phyloP scores from a whole-genome alignment of 2,113 vertebrate genomes.

The Gopherus evgoodei region DNA sequence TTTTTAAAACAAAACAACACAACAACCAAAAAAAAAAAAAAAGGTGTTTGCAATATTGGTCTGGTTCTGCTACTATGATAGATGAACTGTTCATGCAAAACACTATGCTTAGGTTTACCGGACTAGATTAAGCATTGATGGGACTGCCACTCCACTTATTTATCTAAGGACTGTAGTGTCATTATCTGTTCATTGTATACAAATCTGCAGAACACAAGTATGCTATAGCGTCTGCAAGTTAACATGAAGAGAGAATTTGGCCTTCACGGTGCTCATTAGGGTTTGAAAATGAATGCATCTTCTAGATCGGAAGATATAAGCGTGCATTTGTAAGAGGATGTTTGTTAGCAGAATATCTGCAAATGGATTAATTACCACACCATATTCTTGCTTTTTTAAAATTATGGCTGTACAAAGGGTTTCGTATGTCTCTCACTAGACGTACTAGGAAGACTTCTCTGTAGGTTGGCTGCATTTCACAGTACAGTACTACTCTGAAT shows the following conservation, averaged over 20 bases:
- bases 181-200: background rate
- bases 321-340: background rate
- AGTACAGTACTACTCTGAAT: background rate
- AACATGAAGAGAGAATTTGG: background rate
- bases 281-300: background rate
- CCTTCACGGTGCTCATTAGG: background rate
- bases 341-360: background rate
- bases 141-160: background rate
- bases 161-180: background rate
- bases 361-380: background rate
- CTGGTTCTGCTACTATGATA: fast-evolving
- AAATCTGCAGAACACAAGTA: background rate
- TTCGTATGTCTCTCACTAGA: background rate
- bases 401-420: background rate
- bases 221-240: background rate
- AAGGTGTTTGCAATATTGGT: background rate
- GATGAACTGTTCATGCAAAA: background rate
- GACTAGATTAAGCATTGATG: background rate
- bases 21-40: background rate
- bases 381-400: background rate
- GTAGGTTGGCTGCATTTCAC: constrained; percentile 24
- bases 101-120: background rate
- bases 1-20: background rate
- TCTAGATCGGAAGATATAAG: background rate
- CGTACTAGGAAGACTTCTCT: background rate